These are phyloP conservation scores for Peromyscus maniculatus DNA, from an alignment of 2,113 vertebrate genomes.

Conservation along the genomic window DNA sequence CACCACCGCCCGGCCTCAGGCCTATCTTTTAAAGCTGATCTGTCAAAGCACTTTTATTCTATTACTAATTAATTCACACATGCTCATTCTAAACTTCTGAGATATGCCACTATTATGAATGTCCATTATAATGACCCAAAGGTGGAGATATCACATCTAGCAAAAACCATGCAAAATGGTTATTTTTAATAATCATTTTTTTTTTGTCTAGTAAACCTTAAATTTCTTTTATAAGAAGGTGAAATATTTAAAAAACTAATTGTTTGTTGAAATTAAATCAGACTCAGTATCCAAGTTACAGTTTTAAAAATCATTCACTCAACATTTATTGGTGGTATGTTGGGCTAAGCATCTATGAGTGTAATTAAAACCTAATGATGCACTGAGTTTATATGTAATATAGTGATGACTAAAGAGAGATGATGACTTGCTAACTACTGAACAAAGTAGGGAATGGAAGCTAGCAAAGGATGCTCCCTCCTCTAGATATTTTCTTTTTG, in stretches of 20 bases:
- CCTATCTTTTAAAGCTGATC: background rate
- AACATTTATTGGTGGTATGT: background rate
- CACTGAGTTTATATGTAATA: constrained; percentile 35
- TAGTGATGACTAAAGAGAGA: background rate
- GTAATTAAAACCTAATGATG: background rate
- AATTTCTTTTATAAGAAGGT: background rate
- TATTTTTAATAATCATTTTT: background rate
- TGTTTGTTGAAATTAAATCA: background rate
- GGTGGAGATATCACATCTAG: background rate
- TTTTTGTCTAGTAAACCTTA: background rate
- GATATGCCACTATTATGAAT: background rate
- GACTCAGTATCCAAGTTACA: background rate
- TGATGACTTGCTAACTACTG: background rate
- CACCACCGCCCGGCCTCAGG: too few species aligned
- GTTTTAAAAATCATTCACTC: background rate
- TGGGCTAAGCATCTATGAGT: background rate
- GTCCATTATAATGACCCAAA: background rate
- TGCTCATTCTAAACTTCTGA: background rate
- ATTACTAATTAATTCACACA: background rate
- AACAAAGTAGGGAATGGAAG: background rate
- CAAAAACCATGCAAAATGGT: background rate
- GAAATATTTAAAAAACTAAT: background rate
- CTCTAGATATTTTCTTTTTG: background rate
- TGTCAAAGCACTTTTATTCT: background rate
- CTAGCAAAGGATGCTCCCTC: background rate